These are phyloP conservation scores for Microchirus variegatus DNA, from an alignment of 2,797 vertebrate genomes.

Conservation along the genomic window DNA sequence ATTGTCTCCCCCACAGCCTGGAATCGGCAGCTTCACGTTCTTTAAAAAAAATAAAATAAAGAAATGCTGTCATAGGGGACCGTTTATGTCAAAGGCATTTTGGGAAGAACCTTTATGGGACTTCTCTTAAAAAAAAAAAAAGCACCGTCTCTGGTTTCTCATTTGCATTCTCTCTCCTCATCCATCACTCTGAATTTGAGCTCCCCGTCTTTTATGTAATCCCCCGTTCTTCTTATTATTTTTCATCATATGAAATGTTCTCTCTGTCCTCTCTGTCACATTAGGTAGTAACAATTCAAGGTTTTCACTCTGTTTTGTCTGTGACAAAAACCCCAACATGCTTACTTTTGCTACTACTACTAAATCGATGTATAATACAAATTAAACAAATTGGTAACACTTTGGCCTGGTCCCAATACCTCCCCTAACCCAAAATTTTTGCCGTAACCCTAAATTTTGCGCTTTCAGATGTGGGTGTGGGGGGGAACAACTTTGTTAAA, in stretches of 20 bases:
- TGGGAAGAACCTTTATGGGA: slow-evolving; percentile 53
- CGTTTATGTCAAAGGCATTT: slow-evolving; percentile 46
- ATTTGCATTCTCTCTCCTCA: slow-evolving; percentile 53
- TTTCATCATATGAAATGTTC: slow-evolving; percentile 11
- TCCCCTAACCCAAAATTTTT: too few species aligned
- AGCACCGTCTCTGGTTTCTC: slow-evolving; percentile 37
- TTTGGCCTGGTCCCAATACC: too few species aligned
- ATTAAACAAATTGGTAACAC: too few species aligned
- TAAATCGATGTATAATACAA: too few species aligned
- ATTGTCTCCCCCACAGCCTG: slow-evolving; percentile 36
- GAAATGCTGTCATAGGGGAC: slow-evolving; percentile 52
- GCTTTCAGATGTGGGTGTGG: too few species aligned
- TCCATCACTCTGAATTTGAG: slow-evolving; percentile 45
- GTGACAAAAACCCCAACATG: too few species aligned
- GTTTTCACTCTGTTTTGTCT: too few species aligned
- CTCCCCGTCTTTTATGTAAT: slow-evolving; percentile 18
- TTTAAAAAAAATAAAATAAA: slow-evolving; percentile 28
- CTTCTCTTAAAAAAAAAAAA: slow-evolving; percentile 45
- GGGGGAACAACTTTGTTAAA: too few species aligned
- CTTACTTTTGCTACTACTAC: too few species aligned
- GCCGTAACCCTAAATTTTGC: too few species aligned
- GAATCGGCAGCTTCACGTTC: slow-evolving; percentile 42
- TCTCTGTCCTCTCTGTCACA: slow-evolving; percentile 31
- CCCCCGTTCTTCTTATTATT: slow-evolving; percentile 10
- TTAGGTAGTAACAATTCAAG: too few species aligned